phyloP scores from a whole-genome alignment of 1,140 invertebrate species.

The Drosophila fuyamai region DNA sequence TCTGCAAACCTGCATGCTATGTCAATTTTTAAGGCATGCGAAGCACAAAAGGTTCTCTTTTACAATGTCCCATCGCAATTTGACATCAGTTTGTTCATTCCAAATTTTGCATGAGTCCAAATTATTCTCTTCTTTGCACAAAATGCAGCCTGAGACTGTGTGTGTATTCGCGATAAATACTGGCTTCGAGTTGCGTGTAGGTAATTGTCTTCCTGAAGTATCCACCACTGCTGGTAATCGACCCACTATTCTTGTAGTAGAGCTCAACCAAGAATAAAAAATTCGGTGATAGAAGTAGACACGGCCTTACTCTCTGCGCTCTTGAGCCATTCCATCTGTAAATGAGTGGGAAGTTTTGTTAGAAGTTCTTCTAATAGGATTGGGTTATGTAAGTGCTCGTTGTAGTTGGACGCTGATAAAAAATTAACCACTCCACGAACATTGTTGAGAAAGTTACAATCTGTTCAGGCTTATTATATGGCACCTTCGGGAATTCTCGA shows the following conservation, averaged over 20 bases:
- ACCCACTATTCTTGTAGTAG: no score
- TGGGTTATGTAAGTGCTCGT: no score
- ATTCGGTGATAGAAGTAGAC: no score
- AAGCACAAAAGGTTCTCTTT: conserved; percentile 3
- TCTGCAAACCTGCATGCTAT: not conserved
- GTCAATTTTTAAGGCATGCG: no score
- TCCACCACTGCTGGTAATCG: not conserved
- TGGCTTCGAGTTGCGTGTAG: not conserved
- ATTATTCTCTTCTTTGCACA: no score
- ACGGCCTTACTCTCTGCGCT: no score
- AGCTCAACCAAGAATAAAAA: not conserved
- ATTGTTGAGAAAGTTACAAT: not conserved
- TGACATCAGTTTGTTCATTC: no score
- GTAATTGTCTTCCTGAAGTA: not conserved
- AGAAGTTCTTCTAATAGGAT: conserved; percentile 13
- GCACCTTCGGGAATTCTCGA: no score
- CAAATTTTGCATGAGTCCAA: no score
- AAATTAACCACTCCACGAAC: not conserved
- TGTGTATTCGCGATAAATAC: not conserved
- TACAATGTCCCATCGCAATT: no score
- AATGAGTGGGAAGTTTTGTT: conserved; percentile 6
- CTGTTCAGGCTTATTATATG: conserved; percentile 2
- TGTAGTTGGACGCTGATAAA: not conserved
- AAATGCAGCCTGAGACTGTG: not conserved
- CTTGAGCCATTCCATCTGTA: no score